A percentile compares a stretch with the other conserved stretches of the same genome.
These are phyloP conservation scores for Sardina pilchardus DNA, from an alignment of 2,113 vertebrate species.

Conservation along the genomic window DNA sequence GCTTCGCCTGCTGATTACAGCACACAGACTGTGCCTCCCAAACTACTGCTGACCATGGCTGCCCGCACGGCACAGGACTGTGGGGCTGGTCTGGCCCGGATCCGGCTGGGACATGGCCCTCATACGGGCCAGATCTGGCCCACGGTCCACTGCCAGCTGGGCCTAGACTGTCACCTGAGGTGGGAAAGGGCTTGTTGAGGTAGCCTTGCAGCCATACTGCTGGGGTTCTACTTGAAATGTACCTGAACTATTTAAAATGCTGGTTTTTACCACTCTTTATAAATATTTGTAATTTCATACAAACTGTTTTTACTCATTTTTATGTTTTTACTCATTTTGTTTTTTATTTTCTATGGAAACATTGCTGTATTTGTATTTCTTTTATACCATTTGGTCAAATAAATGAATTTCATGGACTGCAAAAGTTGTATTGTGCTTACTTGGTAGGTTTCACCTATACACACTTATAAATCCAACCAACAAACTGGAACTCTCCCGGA, in stretches of 20 bases:
- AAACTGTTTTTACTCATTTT: slow-evolving; percentile 38
- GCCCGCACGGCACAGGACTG: slow-evolving; percentile 1
- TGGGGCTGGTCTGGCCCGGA: not conserved
- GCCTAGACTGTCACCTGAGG: not conserved
- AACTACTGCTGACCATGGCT: slow-evolving; percentile 19
- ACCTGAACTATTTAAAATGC: slow-evolving; percentile 8
- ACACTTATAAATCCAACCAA: too few species aligned
- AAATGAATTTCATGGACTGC: slow-evolving; percentile 7
- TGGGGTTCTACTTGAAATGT: slow-evolving; percentile 48
- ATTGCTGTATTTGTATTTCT: slow-evolving; percentile 18
- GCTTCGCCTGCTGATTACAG: not conserved
- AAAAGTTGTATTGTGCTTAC: not conserved
- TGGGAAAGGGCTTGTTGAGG: slow-evolving; percentile 33
- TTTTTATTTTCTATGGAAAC: slow-evolving; percentile 35
- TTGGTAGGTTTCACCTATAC: too few species aligned
- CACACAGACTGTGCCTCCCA: slow-evolving; percentile 30
- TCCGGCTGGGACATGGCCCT: not conserved
- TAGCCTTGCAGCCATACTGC: slow-evolving; percentile 30
- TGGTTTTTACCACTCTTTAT: slow-evolving; percentile 34
- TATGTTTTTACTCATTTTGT: slow-evolving; percentile 6
- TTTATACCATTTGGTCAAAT: slow-evolving; percentile 30
- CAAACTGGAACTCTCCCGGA: too few species aligned
- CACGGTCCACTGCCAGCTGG: not conserved
- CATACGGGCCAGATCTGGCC: not conserved
- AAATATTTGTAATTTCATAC: slow-evolving; percentile 42